Percentiles rank a stretch among this genome's conserved stretches.
Conservation (phyloP, 2,888 invertebrate genomes). For the Julus scandinavius region DNA sequence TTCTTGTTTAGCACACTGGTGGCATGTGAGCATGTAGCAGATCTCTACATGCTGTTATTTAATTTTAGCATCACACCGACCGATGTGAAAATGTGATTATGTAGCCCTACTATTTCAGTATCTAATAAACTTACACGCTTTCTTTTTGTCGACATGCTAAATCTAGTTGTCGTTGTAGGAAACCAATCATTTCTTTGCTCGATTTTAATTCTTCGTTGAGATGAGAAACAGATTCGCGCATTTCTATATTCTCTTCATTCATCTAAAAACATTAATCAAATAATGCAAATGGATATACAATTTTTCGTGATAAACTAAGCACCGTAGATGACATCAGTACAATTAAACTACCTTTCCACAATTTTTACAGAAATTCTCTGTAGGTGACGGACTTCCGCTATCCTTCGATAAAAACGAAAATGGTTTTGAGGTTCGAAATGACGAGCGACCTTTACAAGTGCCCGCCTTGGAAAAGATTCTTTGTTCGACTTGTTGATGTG, state of each 20-base stretch:
- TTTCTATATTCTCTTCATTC: neutral
- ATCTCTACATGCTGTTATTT: neutral
- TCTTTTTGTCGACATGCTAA: conserved; percentile 53
- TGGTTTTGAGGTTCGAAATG: conserved; percentile 45
- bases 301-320: neutral
- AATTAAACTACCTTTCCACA: conserved; percentile 47
- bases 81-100: neutral
- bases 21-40: too few species aligned
- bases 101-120: neutral
- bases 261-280: conserved; percentile 37
- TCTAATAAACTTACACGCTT: conserved; percentile 49
- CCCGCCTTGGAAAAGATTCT: conserved; percentile 44
- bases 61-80: neutral
- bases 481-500: conserved; percentile 47
- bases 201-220: conserved; percentile 50
- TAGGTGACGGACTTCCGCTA: conserved; percentile 28
- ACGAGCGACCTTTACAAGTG: conserved; percentile 12
- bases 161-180: conserved; percentile 52
- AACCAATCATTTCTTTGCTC: conserved; percentile 43
- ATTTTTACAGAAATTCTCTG: conserved; percentile 48
- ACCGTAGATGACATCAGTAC: neutral
- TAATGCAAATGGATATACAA: neutral
- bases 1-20: too few species aligned
- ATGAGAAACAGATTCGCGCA: neutral
- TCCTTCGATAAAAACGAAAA: conserved; percentile 52